These are phyloP conservation scores for Numida meleagris DNA, from an alignment of 2,113 vertebrate genomes.

Conservation along the genomic window DNA sequence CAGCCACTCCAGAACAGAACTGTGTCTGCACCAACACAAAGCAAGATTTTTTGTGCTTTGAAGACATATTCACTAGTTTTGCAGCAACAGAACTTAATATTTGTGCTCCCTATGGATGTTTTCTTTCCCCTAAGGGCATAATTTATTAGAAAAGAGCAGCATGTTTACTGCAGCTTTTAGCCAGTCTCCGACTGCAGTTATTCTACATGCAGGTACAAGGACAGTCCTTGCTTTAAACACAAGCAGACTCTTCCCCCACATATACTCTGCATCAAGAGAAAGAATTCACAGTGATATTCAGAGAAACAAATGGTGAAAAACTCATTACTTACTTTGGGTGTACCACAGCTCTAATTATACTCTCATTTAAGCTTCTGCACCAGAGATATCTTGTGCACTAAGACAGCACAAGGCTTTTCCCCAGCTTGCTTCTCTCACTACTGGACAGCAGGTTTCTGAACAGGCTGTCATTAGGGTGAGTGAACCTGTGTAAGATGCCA, in stretches of 20 bases:
- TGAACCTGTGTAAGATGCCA: background rate
- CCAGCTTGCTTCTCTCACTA: background rate
- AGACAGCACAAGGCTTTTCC: background rate
- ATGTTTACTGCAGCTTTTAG: background rate
- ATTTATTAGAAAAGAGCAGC: background rate
- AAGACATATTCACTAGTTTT: background rate
- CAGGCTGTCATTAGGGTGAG: background rate
- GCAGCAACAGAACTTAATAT: background rate
- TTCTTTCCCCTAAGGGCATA: background rate
- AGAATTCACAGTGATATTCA: background rate
- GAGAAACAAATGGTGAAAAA: background rate
- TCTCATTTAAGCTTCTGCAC: background rate
- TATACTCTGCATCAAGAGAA: background rate
- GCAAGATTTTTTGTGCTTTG: background rate
- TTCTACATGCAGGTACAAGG: fast-evolving
- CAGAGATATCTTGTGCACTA: background rate
- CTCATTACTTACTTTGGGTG: background rate
- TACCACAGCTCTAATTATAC: background rate
- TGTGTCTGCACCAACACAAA: background rate
- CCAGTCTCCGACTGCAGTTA: background rate
- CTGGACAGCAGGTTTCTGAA: background rate
- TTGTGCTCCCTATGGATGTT: background rate
- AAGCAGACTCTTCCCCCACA: background rate
- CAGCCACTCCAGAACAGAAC: background rate
- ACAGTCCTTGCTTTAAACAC: background rate